Percentiles rank a stretch among this genome's conserved stretches.
Conservation (phyloP, 1,140 invertebrate genomes). For the Papilio glaucus region DNA sequence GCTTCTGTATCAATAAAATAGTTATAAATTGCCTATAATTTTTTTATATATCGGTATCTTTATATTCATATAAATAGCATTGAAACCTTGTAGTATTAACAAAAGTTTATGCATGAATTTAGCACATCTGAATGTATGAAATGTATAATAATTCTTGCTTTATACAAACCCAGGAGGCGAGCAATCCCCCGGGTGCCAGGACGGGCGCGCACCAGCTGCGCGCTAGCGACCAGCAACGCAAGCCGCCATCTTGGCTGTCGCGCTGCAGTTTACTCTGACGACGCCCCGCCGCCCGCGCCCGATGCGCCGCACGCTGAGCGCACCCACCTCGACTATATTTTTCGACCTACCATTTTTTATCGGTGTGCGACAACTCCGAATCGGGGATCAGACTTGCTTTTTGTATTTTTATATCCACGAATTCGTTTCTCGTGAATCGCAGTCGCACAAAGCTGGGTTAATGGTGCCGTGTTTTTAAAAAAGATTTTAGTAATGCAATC, state of each 20-base stretch:
- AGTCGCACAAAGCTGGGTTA: slow-evolving; percentile 43
- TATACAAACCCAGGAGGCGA: slow-evolving; percentile 86
- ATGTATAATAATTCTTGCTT: too few species aligned
- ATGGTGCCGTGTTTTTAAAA: slow-evolving; percentile 36
- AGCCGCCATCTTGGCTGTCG: slow-evolving; percentile 89
- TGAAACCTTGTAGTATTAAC: too few species aligned
- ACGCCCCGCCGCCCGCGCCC: slow-evolving; percentile 46
- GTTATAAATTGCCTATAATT: too few species aligned
- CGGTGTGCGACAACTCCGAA: slow-evolving; percentile 67
- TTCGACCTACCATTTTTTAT: slow-evolving; percentile 75
- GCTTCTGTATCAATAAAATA: too few species aligned
- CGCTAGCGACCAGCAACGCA: slow-evolving; percentile 88
- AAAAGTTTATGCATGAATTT: too few species aligned
- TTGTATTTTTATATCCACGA: slow-evolving; percentile 82
- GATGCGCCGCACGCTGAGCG: slow-evolving; percentile 46
- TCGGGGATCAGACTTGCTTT: slow-evolving; percentile 73
- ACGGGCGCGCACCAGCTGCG: slow-evolving; percentile 88
- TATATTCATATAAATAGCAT: too few species aligned
- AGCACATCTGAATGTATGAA: too few species aligned
- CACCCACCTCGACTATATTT: slow-evolving; percentile 75
- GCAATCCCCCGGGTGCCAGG: slow-evolving; percentile 89
- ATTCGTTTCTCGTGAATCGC: slow-evolving; percentile 50
- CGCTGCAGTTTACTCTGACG: slow-evolving; percentile 91
- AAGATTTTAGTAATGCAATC: slow-evolving; percentile 10
- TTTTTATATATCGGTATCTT: too few species aligned